Evolutionary conservation across 2,888 invertebrate genomes (phyloP), one percentile per base, ranked within the genome.

Genomic region (Galerucella calmariensis): DNA sequence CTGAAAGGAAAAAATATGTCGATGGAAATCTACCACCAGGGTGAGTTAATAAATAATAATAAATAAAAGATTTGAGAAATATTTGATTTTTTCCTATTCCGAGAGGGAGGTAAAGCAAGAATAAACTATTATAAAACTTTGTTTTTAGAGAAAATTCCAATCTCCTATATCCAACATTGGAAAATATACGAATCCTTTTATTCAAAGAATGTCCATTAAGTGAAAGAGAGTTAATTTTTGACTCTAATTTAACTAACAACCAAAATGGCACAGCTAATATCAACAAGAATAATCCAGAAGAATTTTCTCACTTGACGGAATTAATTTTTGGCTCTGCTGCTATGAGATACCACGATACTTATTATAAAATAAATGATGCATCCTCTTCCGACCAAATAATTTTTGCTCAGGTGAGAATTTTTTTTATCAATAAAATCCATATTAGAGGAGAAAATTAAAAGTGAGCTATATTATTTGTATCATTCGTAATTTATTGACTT

Each of bases 241-340:
- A 97, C 87, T 96, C 96, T 90, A 92, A 79, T 90, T 93, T 16
- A 88, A 73, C 67, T 62, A 79, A 74, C 72, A 78, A 73, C 80
- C 8, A 44, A 46, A 84, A 79, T 81, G 82, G 81, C 90, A 90
- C 85, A 89, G 92, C 80, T 92, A 93, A 88, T 35, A 51, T 48
- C 8, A 35, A 59, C 12, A 69, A 65, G 1, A 78, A 78, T 51
- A 75, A 72, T 66, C 75, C 70, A 56, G 76, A 91, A 79, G 96
- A 96, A 85, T 92, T 93, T 74, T 91, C 90, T 79, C 90, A 92
- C 78, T 90, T 97, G 85, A 94, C 95, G 81, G 97, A 97, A 90
- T 95, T 97, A 95, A 93, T 97, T 82, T 97, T 97, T 86, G 97
- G 97, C 9, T 93, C 96, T 2, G 94, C 95, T 68, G 95, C 96